phyloP scores from a whole-genome alignment of 2,888 invertebrate species.

The Subacronicta megacephala region DNA sequence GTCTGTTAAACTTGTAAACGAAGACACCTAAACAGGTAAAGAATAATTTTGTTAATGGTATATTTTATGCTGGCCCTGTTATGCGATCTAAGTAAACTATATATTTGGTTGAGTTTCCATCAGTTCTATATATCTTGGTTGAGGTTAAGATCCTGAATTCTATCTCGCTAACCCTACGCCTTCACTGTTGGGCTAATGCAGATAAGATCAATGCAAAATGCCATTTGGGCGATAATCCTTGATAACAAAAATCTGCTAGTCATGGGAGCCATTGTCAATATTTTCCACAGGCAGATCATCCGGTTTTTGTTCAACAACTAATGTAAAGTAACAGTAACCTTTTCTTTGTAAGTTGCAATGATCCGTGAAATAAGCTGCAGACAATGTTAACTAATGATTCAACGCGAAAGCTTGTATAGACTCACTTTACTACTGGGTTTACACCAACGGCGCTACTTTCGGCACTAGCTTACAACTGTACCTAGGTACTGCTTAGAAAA shows the following conservation, averaged over 20 bases:
- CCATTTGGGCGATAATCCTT: constrained; percentile 15
- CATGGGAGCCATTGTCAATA: constrained; percentile 51
- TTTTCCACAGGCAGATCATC: constrained; percentile 56
- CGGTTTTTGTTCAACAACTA: constrained; percentile 60
- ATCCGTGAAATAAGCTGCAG: constrained; percentile 63
- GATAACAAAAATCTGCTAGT: constrained; percentile 41
- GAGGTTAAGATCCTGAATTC: too few species aligned
- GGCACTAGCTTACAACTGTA: constrained; percentile 8
- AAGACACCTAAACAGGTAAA: constrained; percentile 82
- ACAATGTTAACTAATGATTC: constrained; percentile 59
- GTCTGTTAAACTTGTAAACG: constrained; percentile 89
- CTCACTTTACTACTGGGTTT: constrained; percentile 37
- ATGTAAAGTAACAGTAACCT: constrained; percentile 57
- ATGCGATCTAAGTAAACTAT: too few species aligned
- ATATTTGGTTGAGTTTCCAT: too few species aligned
- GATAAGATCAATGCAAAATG: too few species aligned
- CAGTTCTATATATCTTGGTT: too few species aligned
- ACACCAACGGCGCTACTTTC: constrained; percentile 18
- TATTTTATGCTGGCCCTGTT: too few species aligned
- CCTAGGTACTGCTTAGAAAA: constrained; percentile 9
- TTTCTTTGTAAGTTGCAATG: constrained; percentile 63
- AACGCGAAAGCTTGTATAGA: constrained; percentile 42
- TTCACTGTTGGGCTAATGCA: too few species aligned
- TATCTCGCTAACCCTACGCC: too few species aligned
- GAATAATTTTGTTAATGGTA: not conserved